Conservation (phyloP, 2,888 invertebrate species). For the Troilus luridus region DNA sequence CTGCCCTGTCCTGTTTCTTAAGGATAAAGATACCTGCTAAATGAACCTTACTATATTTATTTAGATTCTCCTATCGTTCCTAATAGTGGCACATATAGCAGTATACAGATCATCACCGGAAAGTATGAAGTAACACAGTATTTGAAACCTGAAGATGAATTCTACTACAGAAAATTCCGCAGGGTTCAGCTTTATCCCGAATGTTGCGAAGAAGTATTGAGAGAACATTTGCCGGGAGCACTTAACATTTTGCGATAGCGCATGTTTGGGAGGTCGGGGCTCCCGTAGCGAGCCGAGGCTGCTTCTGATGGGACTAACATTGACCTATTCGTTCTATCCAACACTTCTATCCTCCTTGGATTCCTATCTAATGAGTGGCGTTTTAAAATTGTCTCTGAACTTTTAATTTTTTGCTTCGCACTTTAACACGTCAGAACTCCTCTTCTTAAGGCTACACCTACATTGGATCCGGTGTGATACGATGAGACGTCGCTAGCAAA, state of each 20-base stretch:
- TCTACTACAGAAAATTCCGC: not conserved
- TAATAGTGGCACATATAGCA: too few species aligned
- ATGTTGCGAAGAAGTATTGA: not conserved
- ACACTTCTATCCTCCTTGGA: not conserved
- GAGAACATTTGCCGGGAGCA: not conserved
- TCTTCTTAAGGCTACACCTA: too few species aligned
- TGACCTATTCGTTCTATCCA: not conserved
- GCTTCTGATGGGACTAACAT: not conserved
- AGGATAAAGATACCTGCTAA: too few species aligned
- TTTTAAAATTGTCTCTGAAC: not conserved
- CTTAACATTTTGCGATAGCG: not conserved
- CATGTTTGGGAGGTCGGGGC: not conserved
- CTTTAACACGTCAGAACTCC: too few species aligned
- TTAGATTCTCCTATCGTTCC: too few species aligned
- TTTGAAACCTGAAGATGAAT: not conserved
- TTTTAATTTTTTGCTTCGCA: too few species aligned
- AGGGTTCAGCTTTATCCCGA: not conserved
- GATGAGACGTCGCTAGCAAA: too few species aligned
- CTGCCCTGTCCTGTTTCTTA: too few species aligned
- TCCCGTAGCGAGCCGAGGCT: not conserved
- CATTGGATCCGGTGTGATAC: too few species aligned
- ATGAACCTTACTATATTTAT: too few species aligned
- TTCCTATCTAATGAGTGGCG: not conserved
- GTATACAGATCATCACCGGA: too few species aligned
- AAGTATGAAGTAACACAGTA: not conserved